Percentiles rank a stretch among this genome's conserved stretches.
phyloP scores from a whole-genome alignment of 2,888 invertebrate genomes.

The Meiosimyza platycephala region DNA sequence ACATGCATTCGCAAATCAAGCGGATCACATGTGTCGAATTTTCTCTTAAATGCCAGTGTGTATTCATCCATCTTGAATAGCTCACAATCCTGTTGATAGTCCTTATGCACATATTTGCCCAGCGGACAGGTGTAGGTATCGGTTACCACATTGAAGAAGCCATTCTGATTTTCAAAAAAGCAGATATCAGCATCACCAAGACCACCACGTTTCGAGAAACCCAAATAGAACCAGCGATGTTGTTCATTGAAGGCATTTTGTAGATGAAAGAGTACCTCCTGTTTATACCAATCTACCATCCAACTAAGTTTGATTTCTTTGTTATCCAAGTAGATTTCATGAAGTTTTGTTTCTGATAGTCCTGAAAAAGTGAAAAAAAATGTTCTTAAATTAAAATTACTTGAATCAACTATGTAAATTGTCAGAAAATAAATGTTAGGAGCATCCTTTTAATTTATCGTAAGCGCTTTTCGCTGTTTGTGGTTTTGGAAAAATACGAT shows the following conservation, averaged over 20 bases:
- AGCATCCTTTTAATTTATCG: too few relatives aligned
- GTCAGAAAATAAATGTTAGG: background rate
- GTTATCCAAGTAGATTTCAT: constrained; percentile 64
- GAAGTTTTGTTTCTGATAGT: constrained; percentile 65
- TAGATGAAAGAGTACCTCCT: constrained; percentile 67
- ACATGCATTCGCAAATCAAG: constrained; percentile 70
- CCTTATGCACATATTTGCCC: constrained; percentile 74
- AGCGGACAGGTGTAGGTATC: constrained; percentile 78
- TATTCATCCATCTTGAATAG: constrained; percentile 70
- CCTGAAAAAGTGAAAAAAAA: constrained; percentile 48
- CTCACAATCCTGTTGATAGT: constrained; percentile 81
- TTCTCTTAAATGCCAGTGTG: constrained; percentile 80
- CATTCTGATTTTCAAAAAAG: constrained; percentile 75
- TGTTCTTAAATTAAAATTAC: constrained; percentile 2
- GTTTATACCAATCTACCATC: constrained; percentile 68
- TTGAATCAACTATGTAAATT: background rate
- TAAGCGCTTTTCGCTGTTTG: too few relatives aligned
- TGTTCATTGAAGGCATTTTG: constrained; percentile 66
- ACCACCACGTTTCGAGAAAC: constrained; percentile 86
- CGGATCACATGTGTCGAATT: constrained; percentile 87
- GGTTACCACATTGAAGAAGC: constrained; percentile 69
- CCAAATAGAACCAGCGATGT: constrained; percentile 83
- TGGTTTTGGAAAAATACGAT: too few relatives aligned
- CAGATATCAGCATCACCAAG: constrained; percentile 83
- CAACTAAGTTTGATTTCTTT: constrained; percentile 67